These are phyloP conservation scores for Sminthurinus signatus DNA, from an alignment of 1,140 invertebrate species.

Conservation along the genomic window DNA sequence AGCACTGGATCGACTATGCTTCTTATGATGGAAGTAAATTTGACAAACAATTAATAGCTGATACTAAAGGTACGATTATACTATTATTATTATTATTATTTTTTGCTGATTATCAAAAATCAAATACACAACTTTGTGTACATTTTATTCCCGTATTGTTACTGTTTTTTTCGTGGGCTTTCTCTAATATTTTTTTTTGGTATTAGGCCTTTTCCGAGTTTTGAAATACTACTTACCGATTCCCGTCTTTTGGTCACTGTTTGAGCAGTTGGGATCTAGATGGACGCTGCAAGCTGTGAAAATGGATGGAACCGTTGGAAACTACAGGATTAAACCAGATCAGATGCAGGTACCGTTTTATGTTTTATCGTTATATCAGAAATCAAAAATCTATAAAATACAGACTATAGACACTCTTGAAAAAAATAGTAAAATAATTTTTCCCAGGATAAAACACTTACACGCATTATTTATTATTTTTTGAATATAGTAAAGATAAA, in stretches of 20 bases:
- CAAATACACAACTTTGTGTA: too few relatives aligned
- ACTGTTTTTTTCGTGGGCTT: too few relatives aligned
- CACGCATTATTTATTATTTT: too few relatives aligned
- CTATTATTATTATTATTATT: too few relatives aligned
- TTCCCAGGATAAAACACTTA: too few relatives aligned
- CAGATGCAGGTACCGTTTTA: constrained; percentile 48
- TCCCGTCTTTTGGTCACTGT: constrained; percentile 58
- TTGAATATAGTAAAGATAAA: too few relatives aligned
- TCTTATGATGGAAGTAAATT: constrained; percentile 42
- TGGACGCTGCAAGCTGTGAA: constrained; percentile 56
- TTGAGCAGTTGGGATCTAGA: constrained; percentile 52
- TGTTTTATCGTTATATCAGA: not conserved
- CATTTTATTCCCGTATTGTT: too few relatives aligned
- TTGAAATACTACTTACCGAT: constrained; percentile 54
- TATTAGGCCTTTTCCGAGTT: constrained; percentile 49
- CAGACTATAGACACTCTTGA: too few relatives aligned
- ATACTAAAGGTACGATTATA: constrained; percentile 51
- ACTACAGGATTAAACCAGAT: constrained; percentile 48
- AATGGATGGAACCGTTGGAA: constrained; percentile 50
- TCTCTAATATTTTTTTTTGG: too few relatives aligned
- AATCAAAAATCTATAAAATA: too few relatives aligned
- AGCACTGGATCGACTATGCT: constrained; percentile 56
- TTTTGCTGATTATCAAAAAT: too few relatives aligned
- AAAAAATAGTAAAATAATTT: too few relatives aligned
- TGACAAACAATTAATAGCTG: constrained; percentile 48